phyloP scores from a whole-genome alignment of 2,113 vertebrate species.

The Cacatua alba region DNA sequence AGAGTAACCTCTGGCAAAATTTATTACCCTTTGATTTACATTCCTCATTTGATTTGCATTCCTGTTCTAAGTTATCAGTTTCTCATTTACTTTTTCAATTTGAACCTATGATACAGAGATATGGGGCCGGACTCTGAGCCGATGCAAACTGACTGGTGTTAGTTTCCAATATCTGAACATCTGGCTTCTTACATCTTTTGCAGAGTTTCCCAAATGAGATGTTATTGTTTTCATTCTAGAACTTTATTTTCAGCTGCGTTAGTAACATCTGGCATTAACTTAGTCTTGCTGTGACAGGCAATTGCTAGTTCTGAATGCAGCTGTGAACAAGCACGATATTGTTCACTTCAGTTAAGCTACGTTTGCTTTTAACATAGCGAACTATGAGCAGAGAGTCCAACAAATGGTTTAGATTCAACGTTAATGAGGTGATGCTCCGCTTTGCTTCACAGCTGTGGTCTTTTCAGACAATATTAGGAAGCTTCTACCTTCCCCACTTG shows the following conservation, averaged over 20 bases:
- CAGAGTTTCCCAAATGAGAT: neutral
- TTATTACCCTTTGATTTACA: slow-evolving; percentile 37
- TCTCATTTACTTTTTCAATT: neutral
- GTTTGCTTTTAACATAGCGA: neutral
- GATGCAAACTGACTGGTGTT: neutral
- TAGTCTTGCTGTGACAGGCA: neutral
- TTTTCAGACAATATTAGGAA: neutral
- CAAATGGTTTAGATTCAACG: neutral
- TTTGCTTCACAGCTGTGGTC: neutral
- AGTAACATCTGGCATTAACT: slow-evolving; percentile 6
- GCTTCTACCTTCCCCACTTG: neutral
- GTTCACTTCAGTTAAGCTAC: neutral
- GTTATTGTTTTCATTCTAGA: neutral
- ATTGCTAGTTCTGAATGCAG: neutral
- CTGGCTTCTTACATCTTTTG: neutral
- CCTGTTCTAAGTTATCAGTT: neutral
- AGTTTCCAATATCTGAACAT: neutral
- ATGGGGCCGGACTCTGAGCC: neutral
- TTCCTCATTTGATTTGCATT: slow-evolving; percentile 9
- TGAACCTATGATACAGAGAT: neutral
- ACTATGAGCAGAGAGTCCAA: neutral
- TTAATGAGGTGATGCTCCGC: neutral
- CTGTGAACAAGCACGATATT: slow-evolving; percentile 14
- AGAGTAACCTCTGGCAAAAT: slow-evolving; percentile 44
- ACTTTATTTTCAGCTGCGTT: neutral